Percentiles rank a stretch among this genome's conserved stretches.
Evolutionary conservation across 1,140 invertebrate genomes (phyloP).

Genomic region (Cydia fagiglandana): DNA sequence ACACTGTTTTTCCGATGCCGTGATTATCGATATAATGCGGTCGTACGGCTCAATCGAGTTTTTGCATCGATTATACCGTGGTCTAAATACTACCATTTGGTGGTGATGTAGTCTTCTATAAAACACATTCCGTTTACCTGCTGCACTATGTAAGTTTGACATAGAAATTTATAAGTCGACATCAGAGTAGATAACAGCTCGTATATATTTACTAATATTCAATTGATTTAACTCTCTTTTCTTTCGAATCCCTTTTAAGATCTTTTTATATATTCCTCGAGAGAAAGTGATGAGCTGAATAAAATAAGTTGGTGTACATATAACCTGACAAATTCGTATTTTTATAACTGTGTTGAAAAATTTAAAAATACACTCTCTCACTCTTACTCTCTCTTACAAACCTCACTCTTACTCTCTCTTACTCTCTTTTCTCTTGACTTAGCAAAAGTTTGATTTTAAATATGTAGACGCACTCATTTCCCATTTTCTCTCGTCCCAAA

Average conservation of each 20-base stretch:
- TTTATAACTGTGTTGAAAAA: not conserved
- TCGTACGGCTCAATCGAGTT: slow-evolving; percentile 44
- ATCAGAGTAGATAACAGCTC: not conserved
- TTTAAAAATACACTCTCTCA: no score
- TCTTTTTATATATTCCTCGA: not conserved
- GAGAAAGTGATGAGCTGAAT: no score
- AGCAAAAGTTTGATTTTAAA: not conserved
- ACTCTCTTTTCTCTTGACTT: no score
- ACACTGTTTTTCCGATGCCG: slow-evolving; percentile 45
- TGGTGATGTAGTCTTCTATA: slow-evolving; percentile 20
- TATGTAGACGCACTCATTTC: not conserved
- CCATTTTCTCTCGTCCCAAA: not conserved
- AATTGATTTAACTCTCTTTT: not conserved
- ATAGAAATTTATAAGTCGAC: slow-evolving; percentile 23
- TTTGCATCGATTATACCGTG: slow-evolving; percentile 43
- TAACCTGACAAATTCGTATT: no score
- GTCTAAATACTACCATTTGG: slow-evolving; percentile 25
- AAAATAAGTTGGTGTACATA: no score
- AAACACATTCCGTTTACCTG: slow-evolving; percentile 29
- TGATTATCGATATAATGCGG: slow-evolving; percentile 47
- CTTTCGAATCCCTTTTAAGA: not conserved
- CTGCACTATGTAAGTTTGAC: slow-evolving; percentile 14
- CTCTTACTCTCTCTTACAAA: no score
- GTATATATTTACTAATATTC: not conserved
- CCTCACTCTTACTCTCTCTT: no score